A percentile compares a stretch with the other conserved stretches of the same genome.
Conservation (phyloP, 2,113 vertebrate species). For the Embiotoca jacksoni region DNA sequence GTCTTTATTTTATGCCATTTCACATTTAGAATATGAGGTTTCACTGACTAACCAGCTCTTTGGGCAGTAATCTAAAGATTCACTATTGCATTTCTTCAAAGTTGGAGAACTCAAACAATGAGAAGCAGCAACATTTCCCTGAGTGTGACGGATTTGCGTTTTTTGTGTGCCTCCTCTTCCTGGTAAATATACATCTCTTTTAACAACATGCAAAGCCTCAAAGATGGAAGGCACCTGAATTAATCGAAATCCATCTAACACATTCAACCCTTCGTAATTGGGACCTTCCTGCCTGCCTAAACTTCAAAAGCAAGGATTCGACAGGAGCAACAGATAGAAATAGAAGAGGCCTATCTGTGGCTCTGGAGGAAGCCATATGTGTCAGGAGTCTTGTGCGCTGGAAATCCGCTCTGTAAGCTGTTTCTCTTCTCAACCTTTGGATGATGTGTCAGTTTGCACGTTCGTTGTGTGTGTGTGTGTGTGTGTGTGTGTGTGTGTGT, state of each 20-base stretch:
- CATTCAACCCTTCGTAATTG: background rate
- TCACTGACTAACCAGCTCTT: too few species aligned
- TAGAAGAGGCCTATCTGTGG: background rate
- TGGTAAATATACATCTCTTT: too few species aligned
- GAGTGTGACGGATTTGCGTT: too few species aligned
- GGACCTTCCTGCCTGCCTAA: background rate
- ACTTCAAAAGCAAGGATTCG: slow-evolving; percentile 33
- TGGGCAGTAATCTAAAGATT: too few species aligned
- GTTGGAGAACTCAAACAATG: too few species aligned
- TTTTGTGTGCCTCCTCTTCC: too few species aligned
- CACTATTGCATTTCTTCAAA: too few species aligned
- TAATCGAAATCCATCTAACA: background rate
- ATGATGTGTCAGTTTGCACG: slow-evolving; percentile 28
- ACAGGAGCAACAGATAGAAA: background rate
- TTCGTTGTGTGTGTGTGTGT: slow-evolving; percentile 13
- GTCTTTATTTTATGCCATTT: too few species aligned
- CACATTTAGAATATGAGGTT: too few species aligned
- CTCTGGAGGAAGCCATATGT: slow-evolving; percentile 2
- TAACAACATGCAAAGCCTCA: background rate
- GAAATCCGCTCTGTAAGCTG: slow-evolving; percentile 31
- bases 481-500: too few species aligned
- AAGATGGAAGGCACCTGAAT: background rate
- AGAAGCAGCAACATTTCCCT: too few species aligned
- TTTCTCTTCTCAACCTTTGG: slow-evolving; percentile 22
- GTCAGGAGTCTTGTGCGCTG: background rate